Conservation (phyloP, 2,113 vertebrate genomes). For the Vanacampus margaritifer region DNA sequence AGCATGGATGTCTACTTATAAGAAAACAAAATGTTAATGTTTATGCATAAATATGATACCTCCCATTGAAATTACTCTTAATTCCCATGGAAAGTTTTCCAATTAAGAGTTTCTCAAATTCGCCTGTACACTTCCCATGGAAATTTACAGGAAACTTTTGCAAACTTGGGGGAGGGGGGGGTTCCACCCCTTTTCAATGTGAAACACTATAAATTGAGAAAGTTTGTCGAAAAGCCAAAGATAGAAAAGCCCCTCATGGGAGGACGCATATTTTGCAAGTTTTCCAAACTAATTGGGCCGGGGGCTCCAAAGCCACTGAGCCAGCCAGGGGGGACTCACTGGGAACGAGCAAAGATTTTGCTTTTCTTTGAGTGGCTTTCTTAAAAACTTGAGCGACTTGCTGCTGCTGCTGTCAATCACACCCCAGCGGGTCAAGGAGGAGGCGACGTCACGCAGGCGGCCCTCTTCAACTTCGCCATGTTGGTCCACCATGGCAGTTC, state of each 20-base stretch:
- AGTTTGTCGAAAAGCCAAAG: conserved; percentile 8
- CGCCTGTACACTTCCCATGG: background rate
- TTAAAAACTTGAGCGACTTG: conserved; percentile 11
- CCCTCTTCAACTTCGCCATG: conserved; percentile 19
- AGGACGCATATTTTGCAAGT: conserved; percentile 32
- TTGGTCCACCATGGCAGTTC: too few species aligned
- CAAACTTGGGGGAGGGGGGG: too few species aligned
- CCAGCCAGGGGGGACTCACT: conserved; percentile 21
- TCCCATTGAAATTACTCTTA: too few species aligned
- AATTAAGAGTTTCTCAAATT: background rate
- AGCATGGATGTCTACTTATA: background rate
- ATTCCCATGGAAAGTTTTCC: too few species aligned
- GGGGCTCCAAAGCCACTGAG: conserved; percentile 24
- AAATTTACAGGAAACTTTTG: background rate
- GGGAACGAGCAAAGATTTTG: conserved; percentile 17
- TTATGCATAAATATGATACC: too few species aligned
- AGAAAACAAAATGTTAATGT: background rate
- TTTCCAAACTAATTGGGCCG: conserved; percentile 14
- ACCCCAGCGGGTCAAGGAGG: conserved; percentile 25
- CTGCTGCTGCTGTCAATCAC: conserved; percentile 48
- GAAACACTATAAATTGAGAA: background rate
- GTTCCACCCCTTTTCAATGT: background rate
- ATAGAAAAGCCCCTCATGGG: conserved; percentile 21
- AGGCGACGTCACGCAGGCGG: conserved; percentile 19
- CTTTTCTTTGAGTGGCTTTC: conserved; percentile 9